Evolutionary conservation across 2,797 vertebrate species (phyloP).

Genomic region (Anas georgica): DNA sequence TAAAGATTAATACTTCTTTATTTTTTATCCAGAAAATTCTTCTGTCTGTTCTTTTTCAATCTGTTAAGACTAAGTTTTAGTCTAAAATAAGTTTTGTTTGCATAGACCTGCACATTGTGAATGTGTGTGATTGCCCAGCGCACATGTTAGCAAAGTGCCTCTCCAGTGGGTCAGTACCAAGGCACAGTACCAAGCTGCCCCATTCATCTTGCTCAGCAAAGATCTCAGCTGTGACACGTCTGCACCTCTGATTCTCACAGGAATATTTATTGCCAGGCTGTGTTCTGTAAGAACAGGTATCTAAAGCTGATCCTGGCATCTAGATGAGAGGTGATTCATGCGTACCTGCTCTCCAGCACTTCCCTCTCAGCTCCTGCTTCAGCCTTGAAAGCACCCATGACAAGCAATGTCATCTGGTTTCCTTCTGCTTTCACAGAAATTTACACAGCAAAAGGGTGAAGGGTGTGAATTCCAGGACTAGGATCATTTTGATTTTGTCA

Average conservation of each 20-base stretch:
- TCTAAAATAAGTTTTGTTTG: not conserved
- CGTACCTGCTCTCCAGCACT: not conserved
- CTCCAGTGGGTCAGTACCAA: not conserved
- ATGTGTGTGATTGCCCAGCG: fast-evolving
- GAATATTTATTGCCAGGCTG: not conserved
- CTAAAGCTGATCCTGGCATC: not conserved
- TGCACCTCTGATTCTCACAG: not conserved
- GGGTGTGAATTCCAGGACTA: not conserved
- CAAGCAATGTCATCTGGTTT: not conserved
- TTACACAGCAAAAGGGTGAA: not conserved
- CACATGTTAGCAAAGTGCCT: not conserved
- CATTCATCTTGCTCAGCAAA: not conserved
- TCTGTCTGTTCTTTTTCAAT: not conserved
- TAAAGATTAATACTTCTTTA: not conserved
- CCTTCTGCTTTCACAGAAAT: not conserved
- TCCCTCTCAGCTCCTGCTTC: not conserved
- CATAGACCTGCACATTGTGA: fast-evolving
- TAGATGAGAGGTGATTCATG: not conserved
- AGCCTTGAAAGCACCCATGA: not conserved
- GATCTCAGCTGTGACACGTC: not conserved
- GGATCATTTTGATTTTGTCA: not conserved
- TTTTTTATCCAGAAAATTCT: not conserved
- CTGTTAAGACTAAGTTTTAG: not conserved
- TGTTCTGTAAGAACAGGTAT: not conserved
- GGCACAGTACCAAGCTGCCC: not conserved